Evolutionary conservation across 2,888 invertebrate genomes (phyloP), one percentile per base, ranked within the genome.

Genomic region (Balanococcus diminutus): DNA sequence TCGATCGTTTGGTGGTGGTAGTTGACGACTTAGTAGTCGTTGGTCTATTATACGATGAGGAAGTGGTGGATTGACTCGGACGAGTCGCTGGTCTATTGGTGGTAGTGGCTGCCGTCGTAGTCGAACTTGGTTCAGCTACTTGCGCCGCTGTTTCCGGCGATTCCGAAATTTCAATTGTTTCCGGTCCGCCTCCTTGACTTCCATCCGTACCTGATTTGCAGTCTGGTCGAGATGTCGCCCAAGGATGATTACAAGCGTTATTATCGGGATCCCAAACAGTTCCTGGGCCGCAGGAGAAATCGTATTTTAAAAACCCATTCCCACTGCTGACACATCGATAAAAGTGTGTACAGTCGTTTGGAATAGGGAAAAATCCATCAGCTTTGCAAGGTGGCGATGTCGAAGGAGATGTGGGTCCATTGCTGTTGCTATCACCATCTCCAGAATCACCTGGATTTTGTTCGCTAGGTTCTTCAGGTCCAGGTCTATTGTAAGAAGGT

Each of bases 161-260:
- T 86, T 56, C 56, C 5, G 56, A 56, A 22, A 56, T 56, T 56
- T 56, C 56, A 84, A 51, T 79, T 83, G 32, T 84, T 82, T 83
- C 61, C 11, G 56, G 67, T 28, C 56, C 51, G 11, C 9, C 0
- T 46, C 83, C 83, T 51, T 82, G 46, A 36, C 25, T 72, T 22
- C 28, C 67, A 22, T 61, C 83, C 9, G 22, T 31, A 11, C 22
- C 83, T 31, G 82, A 82, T 82, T 31, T 51, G 51, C 88, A 88
- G 42, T 88, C 88, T 5, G 86, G 84, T 86, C 89, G 86, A 81
- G 87, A 86, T 31, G 92, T 92, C 85, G 92, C 92, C 92, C 92
- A 93, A 51, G 92, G 91, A 89, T 95, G 92, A 89, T 95, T 95
- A 90, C 96, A 96, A 83, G 93, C 92, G 89, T 92, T 91, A 86